phyloP scores from a whole-genome alignment of 2,888 invertebrate species.

The Iselma pallidipennis region DNA sequence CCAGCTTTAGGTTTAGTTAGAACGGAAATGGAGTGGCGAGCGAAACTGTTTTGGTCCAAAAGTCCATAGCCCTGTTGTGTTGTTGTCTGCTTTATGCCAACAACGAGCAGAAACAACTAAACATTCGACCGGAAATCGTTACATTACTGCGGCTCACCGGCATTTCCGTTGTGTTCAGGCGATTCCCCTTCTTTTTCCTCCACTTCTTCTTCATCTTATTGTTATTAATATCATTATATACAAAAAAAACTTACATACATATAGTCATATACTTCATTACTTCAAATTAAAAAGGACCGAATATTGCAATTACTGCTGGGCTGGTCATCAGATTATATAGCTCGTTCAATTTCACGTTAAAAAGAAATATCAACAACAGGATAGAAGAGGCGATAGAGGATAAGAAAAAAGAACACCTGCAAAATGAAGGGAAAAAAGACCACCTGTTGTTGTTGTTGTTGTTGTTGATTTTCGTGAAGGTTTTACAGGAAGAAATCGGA shows the following conservation, averaged over 20 bases:
- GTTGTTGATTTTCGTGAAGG: not conserved
- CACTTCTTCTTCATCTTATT: not conserved
- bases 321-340: no score
- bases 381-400: no score
- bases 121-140: conserved; percentile 26
- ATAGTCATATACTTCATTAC: no score
- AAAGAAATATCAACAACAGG: no score
- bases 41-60: not conserved
- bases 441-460: not conserved
- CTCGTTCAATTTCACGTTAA: no score
- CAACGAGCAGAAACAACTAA: not conserved
- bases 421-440: not conserved
- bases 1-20: no score
- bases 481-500: not conserved
- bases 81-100: not conserved
- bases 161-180: conserved; percentile 27
- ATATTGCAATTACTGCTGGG: no score
- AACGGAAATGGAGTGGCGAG: not conserved
- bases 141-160: conserved; percentile 30
- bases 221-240: not conserved
- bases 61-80: not conserved
- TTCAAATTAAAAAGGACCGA: no score
- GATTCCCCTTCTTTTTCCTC: conserved; percentile 13
- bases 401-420: not conserved
- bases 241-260: not conserved